Evolutionary conservation across 2,113 vertebrate species (phyloP).

Genomic region (Psammodynastes pulverulentus): DNA sequence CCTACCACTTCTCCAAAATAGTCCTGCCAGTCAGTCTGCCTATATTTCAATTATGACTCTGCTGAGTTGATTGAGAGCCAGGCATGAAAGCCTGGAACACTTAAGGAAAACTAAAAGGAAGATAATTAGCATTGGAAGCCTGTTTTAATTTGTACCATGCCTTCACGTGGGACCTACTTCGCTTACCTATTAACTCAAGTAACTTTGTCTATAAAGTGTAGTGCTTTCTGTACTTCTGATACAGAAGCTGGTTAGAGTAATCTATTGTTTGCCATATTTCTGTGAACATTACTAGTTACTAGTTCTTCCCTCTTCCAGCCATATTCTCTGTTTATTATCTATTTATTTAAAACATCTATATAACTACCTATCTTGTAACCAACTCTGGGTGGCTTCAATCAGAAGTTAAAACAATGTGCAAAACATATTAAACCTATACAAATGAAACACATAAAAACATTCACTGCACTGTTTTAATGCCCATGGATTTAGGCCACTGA

Average conservation of each 20-base stretch:
- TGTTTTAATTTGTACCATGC: background rate
- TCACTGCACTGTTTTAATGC: background rate
- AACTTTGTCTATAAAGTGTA: background rate
- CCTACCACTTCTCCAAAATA: slow-evolving; percentile 67
- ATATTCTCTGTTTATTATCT: background rate
- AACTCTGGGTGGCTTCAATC: background rate
- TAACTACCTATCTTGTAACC: background rate
- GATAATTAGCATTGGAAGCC: background rate
- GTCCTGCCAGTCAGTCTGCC: slow-evolving; percentile 44
- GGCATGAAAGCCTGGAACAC: slow-evolving; percentile 28
- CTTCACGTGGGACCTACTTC: background rate
- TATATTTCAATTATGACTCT: slow-evolving; percentile 54
- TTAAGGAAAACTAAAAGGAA: slow-evolving; percentile 13
- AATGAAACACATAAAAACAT: background rate
- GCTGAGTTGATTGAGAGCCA: slow-evolving; percentile 58
- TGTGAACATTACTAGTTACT: background rate
- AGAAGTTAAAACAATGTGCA: background rate
- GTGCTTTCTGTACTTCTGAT: background rate
- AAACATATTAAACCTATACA: background rate
- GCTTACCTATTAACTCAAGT: background rate
- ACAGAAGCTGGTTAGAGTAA: background rate
- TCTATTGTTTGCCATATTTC: background rate
- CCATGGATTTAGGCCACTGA: background rate
- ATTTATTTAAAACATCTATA: background rate
- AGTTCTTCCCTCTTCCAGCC: too few species aligned